phyloP scores from a whole-genome alignment of 2,888 invertebrate species.

The Noctuana brunneofusca region DNA sequence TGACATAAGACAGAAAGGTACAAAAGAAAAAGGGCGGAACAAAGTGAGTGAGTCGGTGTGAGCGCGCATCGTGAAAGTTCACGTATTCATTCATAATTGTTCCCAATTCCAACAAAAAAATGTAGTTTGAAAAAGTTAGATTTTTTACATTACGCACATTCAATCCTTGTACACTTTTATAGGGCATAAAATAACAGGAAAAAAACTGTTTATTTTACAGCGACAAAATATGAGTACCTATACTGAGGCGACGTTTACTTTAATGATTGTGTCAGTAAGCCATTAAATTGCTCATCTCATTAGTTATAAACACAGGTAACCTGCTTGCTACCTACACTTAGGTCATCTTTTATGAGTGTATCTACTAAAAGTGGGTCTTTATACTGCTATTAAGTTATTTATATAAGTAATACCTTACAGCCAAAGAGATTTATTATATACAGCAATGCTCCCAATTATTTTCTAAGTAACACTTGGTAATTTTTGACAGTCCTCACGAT shows the following conservation, averaged over 20 bases:
- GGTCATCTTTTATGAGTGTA: slow-evolving; percentile 12
- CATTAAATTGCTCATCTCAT: slow-evolving; percentile 23
- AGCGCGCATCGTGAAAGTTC: no score
- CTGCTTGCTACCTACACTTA: slow-evolving; percentile 17
- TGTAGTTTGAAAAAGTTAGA: no score
- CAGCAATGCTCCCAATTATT: no score
- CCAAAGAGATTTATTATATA: background rate
- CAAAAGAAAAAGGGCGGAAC: no score
- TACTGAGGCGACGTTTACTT: slow-evolving; percentile 15
- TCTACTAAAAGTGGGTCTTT: background rate
- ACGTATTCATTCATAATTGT: no score
- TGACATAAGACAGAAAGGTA: no score
- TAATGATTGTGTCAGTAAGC: slow-evolving; percentile 26
- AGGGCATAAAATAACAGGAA: slow-evolving; percentile 17
- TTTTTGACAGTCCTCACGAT: no score
- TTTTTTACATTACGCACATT: no score
- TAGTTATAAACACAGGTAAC: slow-evolving; percentile 23
- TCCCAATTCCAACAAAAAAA: no score
- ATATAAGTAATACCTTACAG: background rate
- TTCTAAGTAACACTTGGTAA: no score
- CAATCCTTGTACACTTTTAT: no score
- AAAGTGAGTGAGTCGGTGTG: no score
- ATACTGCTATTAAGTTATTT: background rate
- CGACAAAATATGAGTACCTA: background rate
- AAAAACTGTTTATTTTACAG: slow-evolving; percentile 5